Evolutionary conservation across 92 coral and sea anemone species (phyloP), one percentile per base, ranked within the genome.

Genomic region (Actinostola sp.): DNA sequence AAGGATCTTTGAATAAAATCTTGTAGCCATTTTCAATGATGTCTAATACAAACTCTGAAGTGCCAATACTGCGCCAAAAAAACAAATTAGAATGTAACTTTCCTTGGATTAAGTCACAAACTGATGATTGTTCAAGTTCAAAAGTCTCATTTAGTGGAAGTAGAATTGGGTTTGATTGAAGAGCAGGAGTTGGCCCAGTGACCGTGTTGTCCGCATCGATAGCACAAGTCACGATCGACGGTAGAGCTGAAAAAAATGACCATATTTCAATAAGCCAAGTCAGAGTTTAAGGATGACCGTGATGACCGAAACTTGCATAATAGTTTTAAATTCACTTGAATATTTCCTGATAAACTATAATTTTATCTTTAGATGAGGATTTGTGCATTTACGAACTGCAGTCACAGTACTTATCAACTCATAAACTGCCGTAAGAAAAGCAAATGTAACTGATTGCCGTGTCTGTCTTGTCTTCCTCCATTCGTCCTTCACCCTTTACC

Each of bases 41-140:
- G 26, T 76, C 83, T 49, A 87, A 64, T 50, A 82, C 49, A 72
- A 61, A 82, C 19, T 76, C 57, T 8, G 82, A 83, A 61, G 73
- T 31, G 20, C 83, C 88, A 61, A 83, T 83, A 34, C 63, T 38
- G 26, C 67, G 76, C 88, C 83, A 73, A 74, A 81, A 85, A 24
- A 44, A 17, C 17, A 79, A 23, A 49, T 62, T 35, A 44, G 27
- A 9, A 24, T 26, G 54, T n/a, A 70, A 32, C 12, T 70, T 70
- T 32, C 63, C 63, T 70, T 70, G 63, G 33, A 53, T 20, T 25
- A 48, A 67, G 13, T 9, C 41, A 28, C 59, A 11, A 24, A 2
- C 13, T 3, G 70, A 63, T 1, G 50, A 63, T 63, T 63, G 70
- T 63, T 63, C 51, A 25, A 35, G 30, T 63, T 63, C 70, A 39